A percentile compares a stretch with the other conserved stretches of the same genome.
phyloP scores from a whole-genome alignment of 2,888 invertebrate genomes.

The Maniola hyperantus region DNA sequence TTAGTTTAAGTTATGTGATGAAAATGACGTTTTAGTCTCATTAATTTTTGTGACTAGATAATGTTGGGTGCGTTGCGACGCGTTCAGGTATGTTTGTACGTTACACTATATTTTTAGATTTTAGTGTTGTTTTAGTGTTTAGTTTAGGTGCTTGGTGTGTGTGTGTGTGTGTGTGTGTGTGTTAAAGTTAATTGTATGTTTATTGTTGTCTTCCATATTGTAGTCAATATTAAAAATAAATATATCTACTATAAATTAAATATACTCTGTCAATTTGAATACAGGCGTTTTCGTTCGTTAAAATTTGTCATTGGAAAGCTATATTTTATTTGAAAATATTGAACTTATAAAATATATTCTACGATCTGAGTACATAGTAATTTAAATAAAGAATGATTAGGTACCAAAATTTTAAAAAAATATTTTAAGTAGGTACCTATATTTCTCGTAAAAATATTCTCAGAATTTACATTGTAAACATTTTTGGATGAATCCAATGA shows the following conservation, averaged over 20 bases:
- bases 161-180: slow-evolving; percentile 18
- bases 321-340: not conserved
- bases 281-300: not conserved
- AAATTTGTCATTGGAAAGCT: not conserved
- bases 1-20: slow-evolving; percentile 23
- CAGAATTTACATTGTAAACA: no score
- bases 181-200: slow-evolving; percentile 19
- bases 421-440: no score
- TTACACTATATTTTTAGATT: slow-evolving; percentile 59
- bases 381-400: no score
- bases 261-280: not conserved
- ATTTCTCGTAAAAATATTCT: no score
- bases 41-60: slow-evolving; percentile 51
- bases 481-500: no score
- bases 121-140: slow-evolving; percentile 23
- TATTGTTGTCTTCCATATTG: slow-evolving; percentile 23
- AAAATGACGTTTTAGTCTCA: slow-evolving; percentile 39
- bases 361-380: no score
- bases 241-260: slow-evolving; percentile 4
- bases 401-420: no score
- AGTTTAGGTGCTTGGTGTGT: slow-evolving; percentile 18
- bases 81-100: slow-evolving; percentile 76
- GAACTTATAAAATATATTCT: no score
- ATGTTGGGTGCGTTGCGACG: slow-evolving; percentile 72
- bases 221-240: slow-evolving; percentile 14